Evolutionary conservation across 2,888 invertebrate species (phyloP).

Genomic region (Harpalus rufipes): DNA sequence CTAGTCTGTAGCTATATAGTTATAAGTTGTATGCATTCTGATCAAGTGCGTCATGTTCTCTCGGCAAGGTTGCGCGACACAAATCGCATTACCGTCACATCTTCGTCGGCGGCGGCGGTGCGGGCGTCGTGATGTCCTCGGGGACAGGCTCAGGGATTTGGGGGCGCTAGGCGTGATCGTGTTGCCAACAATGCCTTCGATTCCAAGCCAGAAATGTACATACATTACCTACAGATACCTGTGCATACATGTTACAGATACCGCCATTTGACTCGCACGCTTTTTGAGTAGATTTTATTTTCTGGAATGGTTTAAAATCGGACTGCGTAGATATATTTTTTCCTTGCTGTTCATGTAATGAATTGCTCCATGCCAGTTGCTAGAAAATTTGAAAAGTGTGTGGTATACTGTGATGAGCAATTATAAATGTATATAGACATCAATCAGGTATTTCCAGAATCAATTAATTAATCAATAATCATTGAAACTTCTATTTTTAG

Average conservation of each 20-base stretch:
- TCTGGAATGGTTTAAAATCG: not conserved
- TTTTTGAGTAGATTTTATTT: not conserved
- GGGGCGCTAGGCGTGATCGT: conserved; percentile 60
- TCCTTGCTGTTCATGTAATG: no score
- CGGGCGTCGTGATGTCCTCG: conserved; percentile 21
- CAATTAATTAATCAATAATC: no score
- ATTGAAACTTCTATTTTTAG: no score
- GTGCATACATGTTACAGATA: conserved; percentile 15
- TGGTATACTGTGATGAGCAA: no score
- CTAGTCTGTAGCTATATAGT: not conserved
- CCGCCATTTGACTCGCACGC: not conserved
- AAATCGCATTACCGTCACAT: conserved; percentile 71
- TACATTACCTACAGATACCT: conserved; percentile 44
- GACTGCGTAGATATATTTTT: not conserved
- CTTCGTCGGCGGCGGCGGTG: conserved; percentile 32
- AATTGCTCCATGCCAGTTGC: no score
- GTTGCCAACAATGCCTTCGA: conserved; percentile 54
- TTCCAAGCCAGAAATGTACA: conserved; percentile 53
- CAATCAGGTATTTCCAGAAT: no score
- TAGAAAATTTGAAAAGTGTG: no score
- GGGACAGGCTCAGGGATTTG: conserved; percentile 33
- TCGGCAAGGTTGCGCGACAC: conserved; percentile 59
- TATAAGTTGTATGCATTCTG: not conserved
- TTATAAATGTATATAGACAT: no score
- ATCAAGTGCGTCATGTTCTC: conserved; percentile 7